These are phyloP conservation scores for Trichoplusia ni DNA, from an alignment of 1,140 invertebrate genomes.

Conservation along the genomic window DNA sequence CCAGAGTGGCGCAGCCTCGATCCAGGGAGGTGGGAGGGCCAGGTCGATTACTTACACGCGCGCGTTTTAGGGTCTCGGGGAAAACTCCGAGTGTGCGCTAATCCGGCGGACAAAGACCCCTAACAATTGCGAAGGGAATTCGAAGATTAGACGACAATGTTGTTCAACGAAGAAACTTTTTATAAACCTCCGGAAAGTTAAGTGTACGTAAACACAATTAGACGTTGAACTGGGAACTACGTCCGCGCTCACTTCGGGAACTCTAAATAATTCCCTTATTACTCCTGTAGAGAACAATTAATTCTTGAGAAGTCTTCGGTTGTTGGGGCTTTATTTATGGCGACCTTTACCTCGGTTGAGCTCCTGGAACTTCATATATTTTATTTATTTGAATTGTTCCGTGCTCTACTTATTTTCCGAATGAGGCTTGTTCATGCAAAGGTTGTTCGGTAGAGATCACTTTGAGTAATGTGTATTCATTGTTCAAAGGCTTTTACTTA, in stretches of 20 bases:
- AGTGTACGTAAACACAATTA: not conserved
- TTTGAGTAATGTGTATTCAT: too few relatives aligned
- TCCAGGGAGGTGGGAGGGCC: conserved; percentile 5
- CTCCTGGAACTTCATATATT: too few relatives aligned
- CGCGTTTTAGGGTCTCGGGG: not conserved
- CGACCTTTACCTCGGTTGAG: not conserved
- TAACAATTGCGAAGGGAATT: conserved; percentile 4
- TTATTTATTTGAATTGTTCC: too few relatives aligned
- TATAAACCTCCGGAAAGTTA: conserved; percentile 4
- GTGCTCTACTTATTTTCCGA: too few relatives aligned
- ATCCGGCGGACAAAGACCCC: conserved; percentile 13
- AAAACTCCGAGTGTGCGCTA: conserved; percentile 2
- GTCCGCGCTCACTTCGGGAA: not conserved
- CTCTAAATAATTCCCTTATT: conserved; percentile 7
- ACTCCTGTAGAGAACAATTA: not conserved
- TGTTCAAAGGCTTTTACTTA: too few relatives aligned
- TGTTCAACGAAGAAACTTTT: not conserved
- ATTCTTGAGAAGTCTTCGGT: not conserved
- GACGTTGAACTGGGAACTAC: not conserved
- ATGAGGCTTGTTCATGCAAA: not conserved
- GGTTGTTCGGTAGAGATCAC: too few relatives aligned
- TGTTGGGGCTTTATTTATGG: not conserved
- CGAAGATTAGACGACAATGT: conserved; percentile 5
- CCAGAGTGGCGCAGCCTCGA: not conserved
- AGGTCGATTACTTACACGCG: conserved; percentile 26